Conservation (phyloP, 2,888 invertebrate genomes). For the Spisula solida region DNA sequence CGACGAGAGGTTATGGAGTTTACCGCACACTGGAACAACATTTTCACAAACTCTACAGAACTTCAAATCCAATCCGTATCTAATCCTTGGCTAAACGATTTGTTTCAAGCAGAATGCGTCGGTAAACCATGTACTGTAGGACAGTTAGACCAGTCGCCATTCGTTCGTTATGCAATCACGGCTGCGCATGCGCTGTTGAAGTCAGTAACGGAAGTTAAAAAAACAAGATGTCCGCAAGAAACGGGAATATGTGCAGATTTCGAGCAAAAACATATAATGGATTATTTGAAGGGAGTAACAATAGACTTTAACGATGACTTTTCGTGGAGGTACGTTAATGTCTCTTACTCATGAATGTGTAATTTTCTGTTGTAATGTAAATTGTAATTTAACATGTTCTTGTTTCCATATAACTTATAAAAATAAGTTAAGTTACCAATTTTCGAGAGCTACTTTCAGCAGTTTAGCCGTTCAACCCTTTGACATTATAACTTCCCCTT, state of each 20-base stretch:
- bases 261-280: background rate
- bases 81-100: slow-evolving; percentile 52
- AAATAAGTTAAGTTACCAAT: too few species aligned
- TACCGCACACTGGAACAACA: slow-evolving; percentile 44
- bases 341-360: background rate
- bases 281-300: slow-evolving; percentile 6
- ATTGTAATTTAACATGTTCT: background rate
- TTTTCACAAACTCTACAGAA: slow-evolving; percentile 45
- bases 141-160: slow-evolving; percentile 42
- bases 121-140: slow-evolving; percentile 21
- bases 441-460: too few species aligned
- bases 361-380: background rate
- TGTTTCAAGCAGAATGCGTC: slow-evolving; percentile 8
- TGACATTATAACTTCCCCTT: too few species aligned
- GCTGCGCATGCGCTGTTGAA: slow-evolving; percentile 63
- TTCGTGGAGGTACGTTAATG: slow-evolving; percentile 19
- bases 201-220: background rate
- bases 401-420: background rate
- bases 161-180: slow-evolving; percentile 64
- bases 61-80: slow-evolving; percentile 32
- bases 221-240: background rate
- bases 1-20: slow-evolving; percentile 49
- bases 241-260: background rate
- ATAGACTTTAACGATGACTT: slow-evolving; percentile 25
- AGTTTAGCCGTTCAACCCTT: too few species aligned